Conservation (phyloP, 2,888 invertebrate species). For the Eupithecia subfuscata region DNA sequence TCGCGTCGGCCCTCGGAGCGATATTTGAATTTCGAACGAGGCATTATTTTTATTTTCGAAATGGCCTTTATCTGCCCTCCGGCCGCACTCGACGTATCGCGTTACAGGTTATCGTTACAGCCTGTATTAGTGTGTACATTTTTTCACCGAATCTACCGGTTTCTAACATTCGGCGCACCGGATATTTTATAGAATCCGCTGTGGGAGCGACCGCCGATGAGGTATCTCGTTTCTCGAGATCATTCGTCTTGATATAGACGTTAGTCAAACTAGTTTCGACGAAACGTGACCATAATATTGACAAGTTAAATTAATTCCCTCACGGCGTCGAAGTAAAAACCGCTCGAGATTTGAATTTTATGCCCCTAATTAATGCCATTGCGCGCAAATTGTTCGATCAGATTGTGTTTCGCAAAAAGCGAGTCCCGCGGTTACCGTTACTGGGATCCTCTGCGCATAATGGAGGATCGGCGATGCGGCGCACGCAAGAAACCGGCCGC, state of each 20-base stretch:
- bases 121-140: constrained; percentile 63
- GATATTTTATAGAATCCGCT: constrained; percentile 73
- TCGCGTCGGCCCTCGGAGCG: constrained; percentile 45
- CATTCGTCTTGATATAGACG: constrained; percentile 66
- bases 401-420: constrained; percentile 72
- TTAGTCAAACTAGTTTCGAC: constrained; percentile 74
- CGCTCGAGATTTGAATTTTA: constrained; percentile 68
- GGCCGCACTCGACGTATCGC: constrained; percentile 76
- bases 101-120: constrained; percentile 79
- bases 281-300: constrained; percentile 77
- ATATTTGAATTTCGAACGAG: constrained; percentile 76
- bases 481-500: constrained; percentile 68
- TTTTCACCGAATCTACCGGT: constrained; percentile 68
- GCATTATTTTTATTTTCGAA: constrained; percentile 67
- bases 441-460: constrained; percentile 53
- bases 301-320: constrained; percentile 73
- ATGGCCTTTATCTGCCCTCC: constrained; percentile 75
- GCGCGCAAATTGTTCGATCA: constrained; percentile 70
- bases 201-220: constrained; percentile 65
- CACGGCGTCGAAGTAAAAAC: constrained; percentile 60
- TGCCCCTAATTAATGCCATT: constrained; percentile 71
- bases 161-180: constrained; percentile 59
- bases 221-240: constrained; percentile 77
- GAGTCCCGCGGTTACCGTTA: constrained; percentile 71
- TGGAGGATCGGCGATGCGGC: constrained; percentile 71